Percentiles rank a stretch among this genome's conserved stretches.
Conservation (phyloP, 2,888 invertebrate species). For the Eupithecia subumbrata region DNA sequence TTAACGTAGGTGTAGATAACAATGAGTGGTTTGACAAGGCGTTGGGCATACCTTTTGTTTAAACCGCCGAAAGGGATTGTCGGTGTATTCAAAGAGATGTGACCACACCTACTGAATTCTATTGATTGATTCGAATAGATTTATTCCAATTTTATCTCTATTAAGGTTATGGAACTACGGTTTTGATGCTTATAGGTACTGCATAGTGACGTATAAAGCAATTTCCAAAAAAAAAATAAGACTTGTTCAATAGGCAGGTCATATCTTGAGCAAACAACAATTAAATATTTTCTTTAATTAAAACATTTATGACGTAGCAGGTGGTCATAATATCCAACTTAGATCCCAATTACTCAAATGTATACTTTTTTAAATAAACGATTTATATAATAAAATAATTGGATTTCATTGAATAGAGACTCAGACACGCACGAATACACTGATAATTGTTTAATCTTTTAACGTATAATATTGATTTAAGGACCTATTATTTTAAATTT, state of each 20-base stretch:
- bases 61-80: slow-evolving; percentile 48
- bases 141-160: slow-evolving; percentile 4
- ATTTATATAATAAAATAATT: no score
- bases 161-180: neutral
- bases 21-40: slow-evolving; percentile 62
- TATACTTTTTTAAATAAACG: no score
- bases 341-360: no score
- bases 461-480: no score
- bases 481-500: no score
- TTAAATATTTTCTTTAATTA: neutral
- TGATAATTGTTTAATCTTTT: no score
- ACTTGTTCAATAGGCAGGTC: neutral
- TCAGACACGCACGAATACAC: no score
- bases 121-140: slow-evolving; percentile 17
- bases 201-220: neutral
- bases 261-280: neutral
- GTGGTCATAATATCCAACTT: no score
- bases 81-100: slow-evolving; percentile 66
- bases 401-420: no score
- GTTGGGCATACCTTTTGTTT: slow-evolving; percentile 64
- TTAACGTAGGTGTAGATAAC: slow-evolving; percentile 48
- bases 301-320: no score
- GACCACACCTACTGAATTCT: slow-evolving; percentile 49
- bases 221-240: neutral
- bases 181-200: neutral